Conservation (phyloP, 2,113 vertebrate species). For the Eublepharis macularius region DNA sequence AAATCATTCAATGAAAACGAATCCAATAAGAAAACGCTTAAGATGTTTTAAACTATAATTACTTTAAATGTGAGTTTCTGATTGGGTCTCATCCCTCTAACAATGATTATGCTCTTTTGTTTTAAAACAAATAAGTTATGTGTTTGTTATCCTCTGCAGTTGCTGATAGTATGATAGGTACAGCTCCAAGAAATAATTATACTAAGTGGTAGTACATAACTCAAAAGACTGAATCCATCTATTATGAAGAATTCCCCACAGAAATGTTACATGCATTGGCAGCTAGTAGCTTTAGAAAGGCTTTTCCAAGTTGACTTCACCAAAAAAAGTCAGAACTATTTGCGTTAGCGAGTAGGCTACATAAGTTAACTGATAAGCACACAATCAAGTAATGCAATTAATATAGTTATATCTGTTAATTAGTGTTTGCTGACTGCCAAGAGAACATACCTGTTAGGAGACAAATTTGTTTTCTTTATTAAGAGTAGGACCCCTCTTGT, state of each 20-base stretch:
- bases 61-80: slow-evolving; percentile 64
- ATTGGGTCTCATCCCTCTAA: slow-evolving; percentile 66
- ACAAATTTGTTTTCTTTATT: slow-evolving; percentile 79
- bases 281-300: slow-evolving; percentile 80
- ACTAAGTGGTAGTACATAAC: slow-evolving; percentile 73
- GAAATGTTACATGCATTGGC: slow-evolving; percentile 79
- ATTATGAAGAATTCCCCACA: slow-evolving; percentile 81
- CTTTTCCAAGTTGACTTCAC: slow-evolving; percentile 71
- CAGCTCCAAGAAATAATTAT: slow-evolving; percentile 77
- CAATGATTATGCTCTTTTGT: slow-evolving; percentile 71
- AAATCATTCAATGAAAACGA: slow-evolving; percentile 33
- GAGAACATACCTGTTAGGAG: slow-evolving; percentile 75
- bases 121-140: slow-evolving; percentile 76
- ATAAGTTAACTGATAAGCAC: slow-evolving; percentile 77
- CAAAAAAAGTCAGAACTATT: slow-evolving; percentile 71
- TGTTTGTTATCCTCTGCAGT: slow-evolving; percentile 71
- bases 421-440: slow-evolving; percentile 80
- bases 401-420: slow-evolving; percentile 83
- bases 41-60: slow-evolving; percentile 52
- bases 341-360: slow-evolving; percentile 75
- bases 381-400: slow-evolving; percentile 76
- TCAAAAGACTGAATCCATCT: slow-evolving; percentile 77
- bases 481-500: slow-evolving; percentile 73
- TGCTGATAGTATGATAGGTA: slow-evolving; percentile 77
- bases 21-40: slow-evolving; percentile 34